These are phyloP conservation scores for Empidonax alnorum DNA, from an alignment of 2,113 vertebrate species.

Conservation along the genomic window DNA sequence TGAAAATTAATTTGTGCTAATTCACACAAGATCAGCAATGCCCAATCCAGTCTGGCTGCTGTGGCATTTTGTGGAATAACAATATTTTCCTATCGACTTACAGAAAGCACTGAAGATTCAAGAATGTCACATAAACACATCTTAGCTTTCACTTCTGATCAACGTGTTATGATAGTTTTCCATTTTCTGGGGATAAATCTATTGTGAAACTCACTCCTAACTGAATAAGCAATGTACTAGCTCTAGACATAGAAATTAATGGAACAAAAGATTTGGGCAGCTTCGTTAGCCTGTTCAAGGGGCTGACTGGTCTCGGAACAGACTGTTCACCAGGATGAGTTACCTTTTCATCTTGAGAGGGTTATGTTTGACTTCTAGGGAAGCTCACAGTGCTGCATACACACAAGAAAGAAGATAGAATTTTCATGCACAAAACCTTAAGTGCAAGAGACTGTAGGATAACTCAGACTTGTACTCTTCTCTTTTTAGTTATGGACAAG, in stretches of 20 bases:
- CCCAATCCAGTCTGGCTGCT: not conserved
- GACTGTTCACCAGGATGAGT: not conserved
- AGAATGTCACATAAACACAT: not conserved
- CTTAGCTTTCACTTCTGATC: not conserved
- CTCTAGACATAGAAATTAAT: not conserved
- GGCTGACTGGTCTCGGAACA: not conserved
- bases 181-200: not conserved
- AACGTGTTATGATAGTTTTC: not conserved
- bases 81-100: conserved; percentile 9
- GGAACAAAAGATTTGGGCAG: not conserved
- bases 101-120: not conserved
- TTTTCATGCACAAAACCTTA: not conserved
- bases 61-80: not conserved
- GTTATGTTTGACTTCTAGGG: not conserved
- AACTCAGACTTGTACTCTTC: not conserved
- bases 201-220: not conserved
- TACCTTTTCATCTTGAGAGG: not conserved
- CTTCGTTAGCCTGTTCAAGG: not conserved
- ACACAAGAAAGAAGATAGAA: not conserved
- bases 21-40: conserved; percentile 4
- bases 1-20: conserved; percentile 57
- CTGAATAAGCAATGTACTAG: not conserved
- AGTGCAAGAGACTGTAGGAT: not conserved
- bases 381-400: not conserved
- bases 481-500: not conserved